Percentiles rank a stretch among this genome's conserved stretches.
phyloP scores from a whole-genome alignment of 53 echinoderm and acorn worm species.

The Holothuria leucospilota region DNA sequence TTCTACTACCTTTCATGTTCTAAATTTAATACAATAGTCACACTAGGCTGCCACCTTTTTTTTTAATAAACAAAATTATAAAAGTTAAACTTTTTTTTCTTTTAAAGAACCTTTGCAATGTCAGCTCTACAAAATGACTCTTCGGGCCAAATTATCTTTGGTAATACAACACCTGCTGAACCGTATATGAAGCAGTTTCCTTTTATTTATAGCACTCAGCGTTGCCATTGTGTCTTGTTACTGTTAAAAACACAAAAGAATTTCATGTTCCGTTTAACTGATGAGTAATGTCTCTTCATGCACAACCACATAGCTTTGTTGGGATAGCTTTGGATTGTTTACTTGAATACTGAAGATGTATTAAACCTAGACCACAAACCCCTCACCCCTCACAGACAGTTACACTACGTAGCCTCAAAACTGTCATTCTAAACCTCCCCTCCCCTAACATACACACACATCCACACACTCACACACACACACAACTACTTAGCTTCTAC shows the following conservation, averaged over 20 bases:
- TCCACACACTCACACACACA: not conserved
- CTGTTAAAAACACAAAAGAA: constrained; percentile 17
- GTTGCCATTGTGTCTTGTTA: constrained; percentile 42
- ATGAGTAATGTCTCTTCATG: not conserved
- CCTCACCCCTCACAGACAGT: too few relatives aligned
- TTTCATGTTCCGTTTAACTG: too few relatives aligned
- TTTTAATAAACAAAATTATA: constrained; percentile 4
- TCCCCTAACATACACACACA: not conserved
- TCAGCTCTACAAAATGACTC: too few relatives aligned
- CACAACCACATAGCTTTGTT: constrained; percentile 52
- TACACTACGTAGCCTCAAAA: too few relatives aligned
- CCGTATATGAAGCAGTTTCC: constrained; percentile 5
- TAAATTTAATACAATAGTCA: too few relatives aligned
- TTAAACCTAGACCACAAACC: too few relatives aligned
- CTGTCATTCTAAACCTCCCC: not conserved
- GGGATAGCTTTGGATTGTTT: not conserved
- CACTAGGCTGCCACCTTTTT: too few relatives aligned
- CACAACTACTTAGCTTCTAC: not conserved
- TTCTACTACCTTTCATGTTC: too few relatives aligned
- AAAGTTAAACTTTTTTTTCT: not conserved
- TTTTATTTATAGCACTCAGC: constrained; percentile 3
- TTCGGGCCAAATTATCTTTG: not conserved
- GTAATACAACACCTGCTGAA: constrained; percentile 9
- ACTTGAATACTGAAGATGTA: too few relatives aligned
- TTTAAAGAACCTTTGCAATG: not conserved